Percentiles rank a stretch among this genome's conserved stretches.
Conservation (phyloP, 2,113 vertebrate species). For the Forbesichthys agassizii region DNA sequence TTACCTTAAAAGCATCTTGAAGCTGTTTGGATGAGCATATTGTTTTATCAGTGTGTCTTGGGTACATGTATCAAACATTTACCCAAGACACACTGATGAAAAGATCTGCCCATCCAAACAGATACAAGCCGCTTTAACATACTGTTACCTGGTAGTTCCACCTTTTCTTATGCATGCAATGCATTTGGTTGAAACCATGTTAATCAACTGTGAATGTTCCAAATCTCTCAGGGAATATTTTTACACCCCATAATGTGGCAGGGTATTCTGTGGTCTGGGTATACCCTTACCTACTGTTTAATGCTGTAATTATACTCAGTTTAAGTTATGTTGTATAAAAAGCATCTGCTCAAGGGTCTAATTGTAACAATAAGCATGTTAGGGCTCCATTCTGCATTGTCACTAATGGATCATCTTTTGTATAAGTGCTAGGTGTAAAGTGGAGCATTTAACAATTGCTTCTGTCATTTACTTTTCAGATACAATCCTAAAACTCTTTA, state of each 20-base stretch:
- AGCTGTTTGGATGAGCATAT: conserved; percentile 50
- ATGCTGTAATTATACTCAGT: no score
- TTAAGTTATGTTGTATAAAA: no score
- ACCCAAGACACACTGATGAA: conserved; percentile 34
- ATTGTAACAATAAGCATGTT: no score
- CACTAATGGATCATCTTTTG: background rate
- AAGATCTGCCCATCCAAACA: conserved; percentile 51
- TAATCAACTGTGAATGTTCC: background rate
- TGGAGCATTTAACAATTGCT: conserved; percentile 20
- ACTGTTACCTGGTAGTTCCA: background rate
- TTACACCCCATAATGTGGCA: conserved; percentile 17
- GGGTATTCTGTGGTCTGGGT: background rate
- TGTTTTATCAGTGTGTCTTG: conserved; percentile 41
- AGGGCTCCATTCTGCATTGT: no score
- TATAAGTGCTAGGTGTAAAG: background rate
- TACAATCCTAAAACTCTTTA: conserved; percentile 84
- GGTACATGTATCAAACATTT: conserved; percentile 3
- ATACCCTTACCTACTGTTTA: no score
- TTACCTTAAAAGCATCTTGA: conserved; percentile 28
- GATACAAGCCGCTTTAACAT: conserved; percentile 23
- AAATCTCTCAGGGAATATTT: conserved; percentile 15
- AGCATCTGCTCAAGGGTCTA: no score
- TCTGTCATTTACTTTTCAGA: conserved; percentile 69
- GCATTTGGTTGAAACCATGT: no score
- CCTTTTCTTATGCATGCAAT: no score